phyloP scores from a whole-genome alignment of 2,113 vertebrate genomes.

The Megaceryle torquata region DNA sequence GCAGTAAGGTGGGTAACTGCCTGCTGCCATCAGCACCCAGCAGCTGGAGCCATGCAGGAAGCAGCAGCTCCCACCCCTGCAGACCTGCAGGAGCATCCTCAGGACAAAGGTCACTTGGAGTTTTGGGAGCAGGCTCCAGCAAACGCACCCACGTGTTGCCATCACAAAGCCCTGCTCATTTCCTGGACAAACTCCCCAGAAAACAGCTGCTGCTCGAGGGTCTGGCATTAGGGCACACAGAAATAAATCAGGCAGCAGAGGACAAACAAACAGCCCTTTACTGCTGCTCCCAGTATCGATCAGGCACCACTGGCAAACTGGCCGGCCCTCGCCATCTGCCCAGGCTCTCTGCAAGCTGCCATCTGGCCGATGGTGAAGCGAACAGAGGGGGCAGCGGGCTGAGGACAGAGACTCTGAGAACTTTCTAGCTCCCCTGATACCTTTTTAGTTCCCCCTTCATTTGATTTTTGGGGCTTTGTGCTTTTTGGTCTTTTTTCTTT shows the following conservation, averaged over 20 bases:
- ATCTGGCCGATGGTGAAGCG: constrained; percentile 35
- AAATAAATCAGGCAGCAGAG: constrained; percentile 31
- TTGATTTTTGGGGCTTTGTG: neutral
- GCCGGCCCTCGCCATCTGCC: constrained; percentile 55
- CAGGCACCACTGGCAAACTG: neutral
- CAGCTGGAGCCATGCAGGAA: neutral
- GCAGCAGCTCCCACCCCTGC: neutral
- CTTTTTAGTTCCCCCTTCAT: neutral
- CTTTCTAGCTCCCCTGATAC: neutral
- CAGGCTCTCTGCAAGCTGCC: neutral
- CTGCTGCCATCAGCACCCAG: neutral
- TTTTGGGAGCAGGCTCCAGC: neutral
- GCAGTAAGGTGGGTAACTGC: neutral
- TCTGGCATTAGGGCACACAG: neutral
- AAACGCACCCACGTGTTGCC: neutral
- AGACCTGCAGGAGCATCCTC: neutral
- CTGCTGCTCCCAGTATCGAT: neutral
- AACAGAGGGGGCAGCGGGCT: neutral
- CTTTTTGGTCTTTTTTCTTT: too few relatives aligned
- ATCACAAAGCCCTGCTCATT: neutral
- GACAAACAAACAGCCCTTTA: neutral
- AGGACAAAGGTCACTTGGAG: neutral
- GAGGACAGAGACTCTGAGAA: neutral
- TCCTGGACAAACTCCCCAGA: neutral
- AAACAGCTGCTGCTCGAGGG: neutral